Evolutionary conservation across 2,888 invertebrate species (phyloP), one percentile per base, ranked within the genome.

Genomic region (Polia nebulosa): DNA sequence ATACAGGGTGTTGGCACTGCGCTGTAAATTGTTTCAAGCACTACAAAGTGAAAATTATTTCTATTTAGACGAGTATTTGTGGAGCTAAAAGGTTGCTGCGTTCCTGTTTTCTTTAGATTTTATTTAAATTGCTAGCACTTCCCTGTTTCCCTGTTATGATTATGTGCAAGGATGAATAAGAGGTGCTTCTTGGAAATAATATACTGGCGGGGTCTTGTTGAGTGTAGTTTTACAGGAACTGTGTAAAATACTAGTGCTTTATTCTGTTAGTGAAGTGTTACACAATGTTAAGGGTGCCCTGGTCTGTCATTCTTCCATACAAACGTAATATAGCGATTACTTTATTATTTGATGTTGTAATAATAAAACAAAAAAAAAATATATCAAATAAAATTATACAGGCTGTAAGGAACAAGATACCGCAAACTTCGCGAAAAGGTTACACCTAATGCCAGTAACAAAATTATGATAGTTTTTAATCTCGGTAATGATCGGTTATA

Each of bases 1-100:
- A 82, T 84, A 78, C 78, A 80, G 73, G 72, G 69, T 78, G 76
- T 70, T 72, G 79, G 45, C 76, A 69, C 60, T 62, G 44, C 44
- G 17, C 20, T 78, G 82, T 83, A 82, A 83, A 82, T 76, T 82
- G 77, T 76, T 78, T 58, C 62, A 69, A 61, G 73, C 65, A 83
- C 70, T 66, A 76, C 74, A 64, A 71, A 69, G 70, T 81, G 52
- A 44, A 76, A 80, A 78, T 78, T 71, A 78, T 78, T 78, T 75
- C 59, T 66, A 63, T 78, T 78, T 78, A 78, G 51, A 66, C 75
- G 60, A 49, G 79, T 62, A 78, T 73, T 70, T 73, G 68, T 70
- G 44, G 36, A 70, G 70, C 70, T 77, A 70, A 76, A 76, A 60
- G 60, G 71, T 56, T 79, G 57, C 39, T 7, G 51, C 9, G 59